Percentiles rank a stretch among this genome's conserved stretches.
phyloP scores from a whole-genome alignment of 1,140 invertebrate species.

The Cyrtorhinus lividipennis region DNA sequence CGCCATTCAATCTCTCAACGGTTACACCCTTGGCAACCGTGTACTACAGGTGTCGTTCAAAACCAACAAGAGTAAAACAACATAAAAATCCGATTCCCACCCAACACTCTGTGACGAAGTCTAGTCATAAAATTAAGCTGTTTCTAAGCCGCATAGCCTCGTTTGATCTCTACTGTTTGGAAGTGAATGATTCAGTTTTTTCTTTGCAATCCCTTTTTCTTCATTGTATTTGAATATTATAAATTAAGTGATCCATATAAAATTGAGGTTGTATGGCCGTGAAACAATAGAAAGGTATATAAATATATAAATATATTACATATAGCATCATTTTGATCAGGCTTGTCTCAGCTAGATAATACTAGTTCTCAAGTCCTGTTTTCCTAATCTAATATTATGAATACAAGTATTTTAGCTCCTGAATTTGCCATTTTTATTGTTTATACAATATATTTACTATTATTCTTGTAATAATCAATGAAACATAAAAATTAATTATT shows the following conservation, averaged over 20 bases:
- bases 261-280: conserved; percentile 1
- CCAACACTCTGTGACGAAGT: conserved; percentile 15
- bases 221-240: conserved; percentile 3
- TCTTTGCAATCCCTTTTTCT: conserved; percentile 2
- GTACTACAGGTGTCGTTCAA: conserved; percentile 98
- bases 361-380: conserved; percentile 27
- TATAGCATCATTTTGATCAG: conserved; percentile 14
- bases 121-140: conserved; percentile 21
- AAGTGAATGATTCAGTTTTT: conserved; percentile 4
- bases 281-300: not conserved
- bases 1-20: conserved; percentile 94
- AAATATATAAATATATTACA: too few species aligned
- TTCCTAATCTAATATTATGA: conserved; percentile 9
- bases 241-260: conserved; percentile 9
- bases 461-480: conserved; percentile 21
- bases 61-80: conserved; percentile 82
- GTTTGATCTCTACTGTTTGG: conserved; percentile 20
- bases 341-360: conserved; percentile 21
- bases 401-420: conserved; percentile 12
- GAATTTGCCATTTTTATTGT: conserved; percentile 20
- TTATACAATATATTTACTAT: conserved; percentile 23
- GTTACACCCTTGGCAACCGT: conserved; percentile 91
- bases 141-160: conserved; percentile 22
- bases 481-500: conserved; percentile 24
- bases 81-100: conserved; percentile 39